Conservation (phyloP, 2,113 vertebrate genomes). For the Gobio gobio region DNA sequence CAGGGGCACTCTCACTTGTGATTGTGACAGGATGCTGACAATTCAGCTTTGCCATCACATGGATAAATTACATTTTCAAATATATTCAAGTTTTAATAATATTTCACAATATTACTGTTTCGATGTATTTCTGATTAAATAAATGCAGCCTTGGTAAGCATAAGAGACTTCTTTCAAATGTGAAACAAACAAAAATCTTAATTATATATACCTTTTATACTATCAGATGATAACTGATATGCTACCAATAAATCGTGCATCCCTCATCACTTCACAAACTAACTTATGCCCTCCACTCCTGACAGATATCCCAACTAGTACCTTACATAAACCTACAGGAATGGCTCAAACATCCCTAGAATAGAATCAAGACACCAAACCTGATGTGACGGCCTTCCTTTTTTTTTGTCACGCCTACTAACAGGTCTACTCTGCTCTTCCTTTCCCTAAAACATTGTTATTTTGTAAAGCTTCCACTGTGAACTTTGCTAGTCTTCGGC, state of each 20-base stretch:
- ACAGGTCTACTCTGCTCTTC: neutral
- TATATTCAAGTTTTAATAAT: neutral
- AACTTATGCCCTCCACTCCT: neutral
- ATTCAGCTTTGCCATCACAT: neutral
- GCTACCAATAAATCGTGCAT: too few species aligned
- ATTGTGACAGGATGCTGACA: too few species aligned
- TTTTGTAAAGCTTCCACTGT: slow-evolving; percentile 1
- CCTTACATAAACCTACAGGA: neutral
- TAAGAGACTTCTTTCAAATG: too few species aligned
- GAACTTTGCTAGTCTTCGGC: neutral
- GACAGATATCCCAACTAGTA: neutral
- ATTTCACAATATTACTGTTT: neutral
- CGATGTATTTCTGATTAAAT: neutral
- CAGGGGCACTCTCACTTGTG: too few species aligned
- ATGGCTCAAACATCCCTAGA: neutral
- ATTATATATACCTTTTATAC: neutral
- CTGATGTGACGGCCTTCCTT: neutral
- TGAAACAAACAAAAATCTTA: too few species aligned
- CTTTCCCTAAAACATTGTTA: neutral
- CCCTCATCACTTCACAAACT: too few species aligned
- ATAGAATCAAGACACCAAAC: neutral
- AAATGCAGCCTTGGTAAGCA: neutral
- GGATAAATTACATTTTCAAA: neutral
- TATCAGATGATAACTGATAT: neutral
- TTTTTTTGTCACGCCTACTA: neutral